Percentiles rank a stretch among this genome's conserved stretches.
Evolutionary conservation across 2,888 invertebrate genomes (phyloP).

Genomic region (Drosophila rubida): DNA sequence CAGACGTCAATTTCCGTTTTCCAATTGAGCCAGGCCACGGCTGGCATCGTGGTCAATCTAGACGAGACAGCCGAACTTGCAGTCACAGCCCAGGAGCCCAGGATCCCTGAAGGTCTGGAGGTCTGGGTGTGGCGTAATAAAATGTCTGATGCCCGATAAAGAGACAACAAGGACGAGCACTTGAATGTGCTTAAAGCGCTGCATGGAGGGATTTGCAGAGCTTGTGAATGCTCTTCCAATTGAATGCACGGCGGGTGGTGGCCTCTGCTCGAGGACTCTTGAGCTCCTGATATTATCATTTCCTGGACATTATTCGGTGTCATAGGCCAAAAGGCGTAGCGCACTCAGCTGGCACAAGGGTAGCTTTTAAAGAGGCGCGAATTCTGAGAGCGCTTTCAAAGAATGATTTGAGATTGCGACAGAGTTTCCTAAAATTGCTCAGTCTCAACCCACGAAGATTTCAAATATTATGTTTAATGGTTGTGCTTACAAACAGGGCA

Average conservation of each 20-base stretch:
- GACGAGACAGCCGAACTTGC: constrained; percentile 10
- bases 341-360: constrained; percentile 51
- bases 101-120: too few species aligned
- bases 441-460: too few species aligned
- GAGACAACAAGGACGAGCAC: constrained; percentile 42
- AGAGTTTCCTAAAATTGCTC: too few species aligned
- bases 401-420: neutral
- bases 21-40: constrained; percentile 52
- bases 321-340: constrained; percentile 76
- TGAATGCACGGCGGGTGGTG: constrained; percentile 68
- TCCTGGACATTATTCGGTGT: constrained; percentile 79
- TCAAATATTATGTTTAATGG: too few species aligned
- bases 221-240: constrained; percentile 61
- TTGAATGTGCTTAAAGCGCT: constrained; percentile 53
- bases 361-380: neutral
- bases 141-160: constrained; percentile 73
- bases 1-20: constrained; percentile 75
- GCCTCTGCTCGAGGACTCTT: constrained; percentile 50
- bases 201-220: constrained; percentile 3
- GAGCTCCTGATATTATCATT: constrained; percentile 72
- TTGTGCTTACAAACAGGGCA: too few species aligned
- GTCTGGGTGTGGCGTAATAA: constrained; percentile 57
- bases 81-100: constrained; percentile 6
- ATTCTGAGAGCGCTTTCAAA: neutral
- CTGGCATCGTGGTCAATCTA: neutral